Evolutionary conservation across 2,113 vertebrate species (phyloP).

Genomic region (Sinocyclocheilus anophthalmus): DNA sequence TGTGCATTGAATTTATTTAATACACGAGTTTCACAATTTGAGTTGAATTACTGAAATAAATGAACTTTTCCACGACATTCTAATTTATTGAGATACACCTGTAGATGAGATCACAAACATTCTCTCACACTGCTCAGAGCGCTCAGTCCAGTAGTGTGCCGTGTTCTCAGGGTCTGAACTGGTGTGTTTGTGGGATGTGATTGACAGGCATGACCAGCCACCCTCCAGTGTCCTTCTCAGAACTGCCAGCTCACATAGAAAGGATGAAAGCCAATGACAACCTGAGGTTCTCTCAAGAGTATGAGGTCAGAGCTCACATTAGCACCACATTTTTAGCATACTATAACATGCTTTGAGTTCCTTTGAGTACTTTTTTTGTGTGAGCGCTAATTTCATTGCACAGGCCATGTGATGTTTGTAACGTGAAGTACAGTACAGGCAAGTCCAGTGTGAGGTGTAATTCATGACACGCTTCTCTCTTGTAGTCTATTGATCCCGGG

Average conservation of each 20-base stretch:
- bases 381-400: background rate
- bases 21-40: too few species aligned
- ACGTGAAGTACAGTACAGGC: background rate
- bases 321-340: background rate
- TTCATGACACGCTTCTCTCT: slow-evolving; percentile 26
- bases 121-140: slow-evolving; percentile 8
- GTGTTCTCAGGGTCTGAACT: background rate
- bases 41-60: too few species aligned
- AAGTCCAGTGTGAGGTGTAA: background rate
- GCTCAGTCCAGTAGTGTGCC: background rate
- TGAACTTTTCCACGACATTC: too few species aligned
- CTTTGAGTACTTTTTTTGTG: background rate
- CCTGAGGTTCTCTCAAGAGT: slow-evolving; percentile 98
- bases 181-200: slow-evolving; percentile 13
- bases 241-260: slow-evolving; percentile 93
- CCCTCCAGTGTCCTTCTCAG: slow-evolving; percentile 91
- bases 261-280: slow-evolving; percentile 97
- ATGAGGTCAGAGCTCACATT: slow-evolving; percentile 82
- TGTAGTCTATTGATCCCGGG: slow-evolving; percentile 92
- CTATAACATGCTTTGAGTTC: background rate
- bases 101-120: background rate
- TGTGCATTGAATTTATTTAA: too few species aligned
- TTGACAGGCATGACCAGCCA: slow-evolving; percentile 75
- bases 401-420: background rate
- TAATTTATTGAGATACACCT: too few species aligned